Base-by-base conservation (phyloP, 2,113 vertebrate species). In the Neoarius graeffei region DNA sequence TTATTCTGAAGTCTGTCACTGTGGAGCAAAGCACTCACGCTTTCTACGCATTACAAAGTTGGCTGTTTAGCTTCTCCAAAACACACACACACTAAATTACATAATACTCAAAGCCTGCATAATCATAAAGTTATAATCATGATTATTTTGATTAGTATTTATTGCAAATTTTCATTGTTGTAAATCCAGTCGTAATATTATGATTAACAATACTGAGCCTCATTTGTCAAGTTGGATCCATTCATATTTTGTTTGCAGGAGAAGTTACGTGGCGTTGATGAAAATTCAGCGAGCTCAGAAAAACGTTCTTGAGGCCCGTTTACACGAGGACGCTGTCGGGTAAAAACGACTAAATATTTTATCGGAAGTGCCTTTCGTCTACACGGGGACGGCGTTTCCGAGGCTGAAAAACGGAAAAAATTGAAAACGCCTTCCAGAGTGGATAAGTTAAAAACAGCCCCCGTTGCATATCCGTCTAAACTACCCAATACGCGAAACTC, bases 1-100 rank as follows among this genome's bases (percentile, higher is more conserved):
- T 92, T 91, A 93, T 89, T 85, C 25, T 69, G 42, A 92, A 92
- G 86, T 91, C 85, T 87, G 87, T 87, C 83, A 88, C 89, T 86
- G 91, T 93, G 10, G 91, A 92, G 90, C 91, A 88, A n/a, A 87
- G 71, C 59, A 90, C 87, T 90, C 77, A 19, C 50, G 25, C 23
- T 27, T 80, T 19, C 7, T 8, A 19, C 25, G 52, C 6, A 27
- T 25, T 52, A 50, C 20, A 52, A 50, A 76, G 7, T 54, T 54
- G 48, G 48, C 50, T 52, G 25, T 77, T n/a, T 56, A 56, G 20
- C 52, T 56, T 7, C 4, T 27, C 25, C 27, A 3, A 8, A 50
- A 52, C 10, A 13, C 13, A 11, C 23, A 50, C 35, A 71, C 42
- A 2, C 27, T 7, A 48, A 54, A n/a, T n/a, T 19, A 20, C 1